phyloP scores from a whole-genome alignment of 2,113 vertebrate species.

The Panthera leo region DNA sequence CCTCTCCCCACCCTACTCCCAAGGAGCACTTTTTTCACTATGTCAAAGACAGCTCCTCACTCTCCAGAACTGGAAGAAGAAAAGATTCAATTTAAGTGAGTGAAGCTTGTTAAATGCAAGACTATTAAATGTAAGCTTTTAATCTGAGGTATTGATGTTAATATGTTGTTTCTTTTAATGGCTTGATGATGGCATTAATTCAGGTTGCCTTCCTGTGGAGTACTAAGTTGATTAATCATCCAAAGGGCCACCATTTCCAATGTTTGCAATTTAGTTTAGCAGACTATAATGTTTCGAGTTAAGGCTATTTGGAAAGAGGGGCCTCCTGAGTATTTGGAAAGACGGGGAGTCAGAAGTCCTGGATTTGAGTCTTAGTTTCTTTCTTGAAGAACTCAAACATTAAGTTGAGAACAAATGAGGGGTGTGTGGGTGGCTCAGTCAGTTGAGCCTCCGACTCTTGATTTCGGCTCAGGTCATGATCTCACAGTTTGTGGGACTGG shows the following conservation, averaged over 20 bases:
- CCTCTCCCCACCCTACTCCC: background rate
- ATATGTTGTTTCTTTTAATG: conserved; percentile 59
- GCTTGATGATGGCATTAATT: conserved; percentile 45
- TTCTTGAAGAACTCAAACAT: background rate
- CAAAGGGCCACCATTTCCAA: conserved; percentile 20
- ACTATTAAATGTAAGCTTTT: conserved; percentile 40
- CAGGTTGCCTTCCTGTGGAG: conserved; percentile 7
- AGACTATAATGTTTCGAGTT: background rate
- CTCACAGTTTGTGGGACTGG: too few species aligned
- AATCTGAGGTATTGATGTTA: conserved; percentile 60
- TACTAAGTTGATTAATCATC: conserved; percentile 40
- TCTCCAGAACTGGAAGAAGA: conserved; percentile 36
- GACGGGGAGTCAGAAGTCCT: background rate
- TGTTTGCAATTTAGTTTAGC: background rate
- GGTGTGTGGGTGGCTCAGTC: accelerated
- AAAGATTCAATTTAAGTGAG: conserved; percentile 38
- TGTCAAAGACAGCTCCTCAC: background rate
- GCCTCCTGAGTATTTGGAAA: background rate
- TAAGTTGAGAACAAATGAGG: background rate
- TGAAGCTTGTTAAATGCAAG: conserved; percentile 45
- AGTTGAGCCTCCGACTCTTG: too few species aligned
- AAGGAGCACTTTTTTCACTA: background rate
- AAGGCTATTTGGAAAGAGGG: background rate
- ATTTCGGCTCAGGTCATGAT: too few species aligned
- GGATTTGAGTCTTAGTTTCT: background rate